Evolutionary conservation across 30 jellyfish, hydroid and myxozoan genomes (phyloP), one percentile per base, ranked within the genome.

Genomic region (Rhopilema esculentum): DNA sequence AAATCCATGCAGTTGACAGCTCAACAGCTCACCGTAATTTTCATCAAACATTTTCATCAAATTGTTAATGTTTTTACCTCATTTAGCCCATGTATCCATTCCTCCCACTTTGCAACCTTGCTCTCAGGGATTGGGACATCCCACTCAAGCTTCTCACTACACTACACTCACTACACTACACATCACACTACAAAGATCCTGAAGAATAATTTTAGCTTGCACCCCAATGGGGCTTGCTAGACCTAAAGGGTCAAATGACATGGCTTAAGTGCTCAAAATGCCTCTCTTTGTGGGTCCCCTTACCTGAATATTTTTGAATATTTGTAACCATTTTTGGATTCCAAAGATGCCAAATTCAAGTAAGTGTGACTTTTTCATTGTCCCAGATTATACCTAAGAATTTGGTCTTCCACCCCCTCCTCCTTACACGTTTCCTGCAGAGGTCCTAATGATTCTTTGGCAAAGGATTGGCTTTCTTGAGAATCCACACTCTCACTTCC

Each of bases 391-490:
- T 61, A 15, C 89, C 89, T 22, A 78, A 28, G 26, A 78, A 66
- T 52, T 78, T 53, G 66, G 79, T 78, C 64, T 50, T 51, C 65
- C 79, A 29, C 24, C 79, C 89, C n/a, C n/a, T n/a, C n/a, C n/a
- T n/a, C n/a, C n/a, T n/a, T n/a, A n/a, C n/a, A n/a, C 26, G 79
- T 24, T 8, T 62, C 79, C 80, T 78, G 65, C 0, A 24, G 25
- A 18, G 89, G 79, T 8, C 89, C 89, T 78, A 78, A n/a, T 12
- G 89, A 20, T n/a, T 78, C 89, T 40, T 78, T 53, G 23, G 79
- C 79, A 78, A 17, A 78, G 27, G 89, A 51, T 0, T 78, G 79
- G 26, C 62, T 68, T n/a, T 51, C 79, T 17, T 24, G 64, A 64
- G 32, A 22, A 64, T 62, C 79, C 52, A 50, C 64, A 15, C 62